Conservation (phyloP, 2,113 vertebrate species). For the Arizona elegans region DNA sequence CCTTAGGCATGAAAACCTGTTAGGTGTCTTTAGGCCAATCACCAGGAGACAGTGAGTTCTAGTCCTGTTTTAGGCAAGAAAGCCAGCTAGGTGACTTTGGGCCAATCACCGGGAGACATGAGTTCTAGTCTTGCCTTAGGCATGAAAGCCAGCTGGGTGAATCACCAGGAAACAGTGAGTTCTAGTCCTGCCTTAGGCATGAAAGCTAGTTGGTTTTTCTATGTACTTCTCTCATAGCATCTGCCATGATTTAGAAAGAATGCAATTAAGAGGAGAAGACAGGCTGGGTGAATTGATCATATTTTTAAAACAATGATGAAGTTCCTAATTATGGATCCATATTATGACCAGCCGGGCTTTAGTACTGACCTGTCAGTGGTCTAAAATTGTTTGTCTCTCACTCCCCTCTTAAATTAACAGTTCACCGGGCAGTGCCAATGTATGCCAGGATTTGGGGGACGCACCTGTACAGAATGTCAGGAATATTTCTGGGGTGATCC, state of each 20-base stretch:
- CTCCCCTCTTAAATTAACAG: slow-evolving; percentile 57
- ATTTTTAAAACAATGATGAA: not conserved
- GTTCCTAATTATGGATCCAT: not conserved
- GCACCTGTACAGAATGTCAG: slow-evolving; percentile 88
- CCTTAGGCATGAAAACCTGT: too few species aligned
- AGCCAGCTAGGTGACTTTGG: too few species aligned
- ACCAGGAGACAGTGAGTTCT: too few species aligned
- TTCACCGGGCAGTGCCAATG: slow-evolving; percentile 94
- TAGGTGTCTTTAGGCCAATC: too few species aligned
- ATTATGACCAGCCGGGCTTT: not conserved
- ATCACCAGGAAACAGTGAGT: too few species aligned
- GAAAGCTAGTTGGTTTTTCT: too few species aligned
- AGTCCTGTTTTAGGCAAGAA: too few species aligned
- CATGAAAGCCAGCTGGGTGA: too few species aligned
- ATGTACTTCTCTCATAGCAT: not conserved
- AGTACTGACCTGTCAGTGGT: not conserved
- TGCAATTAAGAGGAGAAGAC: not conserved
- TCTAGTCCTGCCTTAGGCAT: too few species aligned
- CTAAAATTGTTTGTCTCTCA: not conserved
- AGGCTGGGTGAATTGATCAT: not conserved
- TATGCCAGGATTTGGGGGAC: slow-evolving; percentile 88
- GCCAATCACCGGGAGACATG: too few species aligned
- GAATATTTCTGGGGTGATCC: slow-evolving; percentile 96
- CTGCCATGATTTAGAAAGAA: not conserved
- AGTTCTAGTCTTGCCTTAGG: too few species aligned